Conservation (phyloP, 2,113 vertebrate genomes). For the Pelodiscus sinensis region DNA sequence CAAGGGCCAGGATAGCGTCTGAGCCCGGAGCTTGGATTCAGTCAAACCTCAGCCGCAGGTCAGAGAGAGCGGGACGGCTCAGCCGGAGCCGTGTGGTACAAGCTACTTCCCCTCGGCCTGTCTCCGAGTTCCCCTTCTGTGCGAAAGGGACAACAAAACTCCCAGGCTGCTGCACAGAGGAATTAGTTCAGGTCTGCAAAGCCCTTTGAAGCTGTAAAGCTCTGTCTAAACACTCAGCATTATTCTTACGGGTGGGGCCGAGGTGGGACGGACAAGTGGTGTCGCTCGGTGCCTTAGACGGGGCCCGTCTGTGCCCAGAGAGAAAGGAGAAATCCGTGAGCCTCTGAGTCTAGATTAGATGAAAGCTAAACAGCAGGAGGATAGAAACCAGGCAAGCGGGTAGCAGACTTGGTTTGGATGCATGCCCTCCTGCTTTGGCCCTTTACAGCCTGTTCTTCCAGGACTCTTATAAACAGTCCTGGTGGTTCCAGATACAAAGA, state of each 20-base stretch:
- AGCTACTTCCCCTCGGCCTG: neutral
- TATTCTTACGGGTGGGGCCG: slow-evolving; percentile 7
- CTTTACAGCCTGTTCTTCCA: neutral
- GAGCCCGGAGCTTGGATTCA: neutral
- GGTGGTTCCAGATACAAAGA: neutral
- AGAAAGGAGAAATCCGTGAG: neutral
- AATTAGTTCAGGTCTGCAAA: slow-evolving; percentile 56
- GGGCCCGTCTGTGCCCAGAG: fast-evolving
- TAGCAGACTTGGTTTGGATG: neutral
- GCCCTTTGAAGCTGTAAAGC: slow-evolving; percentile 52
- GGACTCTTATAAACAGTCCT: neutral
- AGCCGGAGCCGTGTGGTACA: neutral
- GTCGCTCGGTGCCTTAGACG: neutral
- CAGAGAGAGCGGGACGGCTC: neutral
- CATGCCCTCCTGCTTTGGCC: neutral
- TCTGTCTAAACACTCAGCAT: slow-evolving; percentile 10
- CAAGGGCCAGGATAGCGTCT: neutral
- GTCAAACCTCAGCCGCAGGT: neutral
- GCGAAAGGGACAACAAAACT: slow-evolving; percentile 34
- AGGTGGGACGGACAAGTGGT: neutral
- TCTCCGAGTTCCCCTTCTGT: slow-evolving; percentile 46
- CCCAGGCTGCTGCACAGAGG: slow-evolving; percentile 29
- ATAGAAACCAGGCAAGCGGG: neutral
- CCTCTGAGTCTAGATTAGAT: neutral
- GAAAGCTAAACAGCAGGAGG: neutral